Conservation (phyloP, 2,888 invertebrate species). For the Tachystola acroxantha region DNA sequence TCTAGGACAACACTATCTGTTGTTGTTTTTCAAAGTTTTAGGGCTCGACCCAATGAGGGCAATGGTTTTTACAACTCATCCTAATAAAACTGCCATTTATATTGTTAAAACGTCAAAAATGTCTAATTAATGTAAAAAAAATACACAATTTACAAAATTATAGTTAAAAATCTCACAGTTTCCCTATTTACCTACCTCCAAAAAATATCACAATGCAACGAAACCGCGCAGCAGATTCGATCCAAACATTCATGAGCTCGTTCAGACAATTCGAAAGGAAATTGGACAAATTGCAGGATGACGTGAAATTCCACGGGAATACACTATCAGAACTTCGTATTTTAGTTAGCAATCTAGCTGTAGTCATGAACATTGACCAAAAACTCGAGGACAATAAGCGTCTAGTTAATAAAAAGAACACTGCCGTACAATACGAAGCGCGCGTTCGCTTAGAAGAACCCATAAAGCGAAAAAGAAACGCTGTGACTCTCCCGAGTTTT, state of each 20-base stretch:
- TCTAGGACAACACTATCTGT: too few species aligned
- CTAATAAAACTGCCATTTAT: too few species aligned
- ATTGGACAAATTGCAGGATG: conserved; percentile 51
- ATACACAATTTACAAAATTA: neutral
- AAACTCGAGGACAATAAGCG: conserved; percentile 19
- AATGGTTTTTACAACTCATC: too few species aligned
- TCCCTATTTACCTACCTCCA: neutral
- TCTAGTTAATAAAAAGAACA: conserved; percentile 21
- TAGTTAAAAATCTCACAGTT: neutral
- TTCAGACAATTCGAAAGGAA: conserved; percentile 53
- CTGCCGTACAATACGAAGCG: conserved; percentile 32
- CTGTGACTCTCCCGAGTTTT: conserved; percentile 19
- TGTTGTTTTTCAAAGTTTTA: too few species aligned
- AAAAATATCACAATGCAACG: conserved; percentile 23
- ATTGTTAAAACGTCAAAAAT: too few species aligned
- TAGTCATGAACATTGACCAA: conserved; percentile 24
- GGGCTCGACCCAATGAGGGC: too few species aligned
- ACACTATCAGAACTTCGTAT: conserved; percentile 45
- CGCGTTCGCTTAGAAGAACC: conserved; percentile 13
- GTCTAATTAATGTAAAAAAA: neutral
- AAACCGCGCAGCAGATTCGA: conserved; percentile 29
- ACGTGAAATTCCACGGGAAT: conserved; percentile 45
- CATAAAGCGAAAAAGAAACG: conserved; percentile 26
- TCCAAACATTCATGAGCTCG: conserved; percentile 40
- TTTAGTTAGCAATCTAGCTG: conserved; percentile 38